Base-by-base conservation (phyloP, 2,113 vertebrate genomes). In the Rhynchomys soricoides region DNA sequence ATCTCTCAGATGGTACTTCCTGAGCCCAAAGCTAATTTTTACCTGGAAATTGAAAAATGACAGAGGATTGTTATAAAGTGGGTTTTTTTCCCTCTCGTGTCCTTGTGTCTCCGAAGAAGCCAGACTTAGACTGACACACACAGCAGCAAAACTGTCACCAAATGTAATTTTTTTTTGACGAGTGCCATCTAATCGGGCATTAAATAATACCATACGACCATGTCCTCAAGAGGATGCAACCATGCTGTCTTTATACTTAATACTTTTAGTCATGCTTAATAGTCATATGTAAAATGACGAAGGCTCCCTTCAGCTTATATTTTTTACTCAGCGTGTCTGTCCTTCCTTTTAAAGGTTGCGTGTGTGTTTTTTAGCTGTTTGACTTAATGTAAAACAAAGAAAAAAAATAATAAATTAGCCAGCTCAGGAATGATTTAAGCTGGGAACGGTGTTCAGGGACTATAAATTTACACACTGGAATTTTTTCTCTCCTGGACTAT, bases 11-110 rank as follows among this genome's bases (percentile, higher is more conserved):
- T 7, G 62, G 71, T 71, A 86, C 77, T 93, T 96, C 82, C 90
- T 83, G 73, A 97, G 93, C 73, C 95, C 86, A 97, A 91, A 95
- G 78, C 93, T 85, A 70, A 62, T 97, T 95, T 86, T 94, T 89
- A 74, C 71, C 86, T 97, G 91, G 89, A 96, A 96, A 97, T 88
- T 86, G 55, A 94, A 95, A 97, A 96, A 96, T 89, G 10, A 94
- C 19, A 81, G 90, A 92, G 52, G 52, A 88, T 77, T 90, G 96
- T 98, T 96, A 91, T 93, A 87, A 83, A 81, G 90, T 59, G 68
- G 31, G 97, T 91, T 89, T 82, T 97, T 93, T 89, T 74, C 70
- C 86, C 88, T 34, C n/a, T 79, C 0, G 0, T 75, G 82, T 91
- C 87, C 88, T 86, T 89, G 57, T 95, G 93, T 92, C 94, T 96